These are phyloP conservation scores for Halichoeres trimaculatus DNA, from an alignment of 2,113 vertebrate species.

Conservation along the genomic window DNA sequence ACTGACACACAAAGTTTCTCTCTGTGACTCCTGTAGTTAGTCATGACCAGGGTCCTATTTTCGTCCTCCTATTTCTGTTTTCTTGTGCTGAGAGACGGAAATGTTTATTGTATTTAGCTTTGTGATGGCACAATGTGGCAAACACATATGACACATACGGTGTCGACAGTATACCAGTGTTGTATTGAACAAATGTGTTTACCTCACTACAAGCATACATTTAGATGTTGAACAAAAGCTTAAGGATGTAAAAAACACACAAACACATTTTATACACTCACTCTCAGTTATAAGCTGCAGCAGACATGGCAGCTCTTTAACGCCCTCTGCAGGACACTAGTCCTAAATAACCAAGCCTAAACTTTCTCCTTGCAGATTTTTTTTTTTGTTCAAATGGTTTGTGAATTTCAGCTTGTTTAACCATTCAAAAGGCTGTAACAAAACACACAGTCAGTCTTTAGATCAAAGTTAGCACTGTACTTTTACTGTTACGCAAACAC, in stretches of 20 bases:
- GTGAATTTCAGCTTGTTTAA: too few species aligned
- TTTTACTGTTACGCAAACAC: not conserved
- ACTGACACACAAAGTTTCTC: conserved; percentile 35
- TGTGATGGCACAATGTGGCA: not conserved
- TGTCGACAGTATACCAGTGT: not conserved
- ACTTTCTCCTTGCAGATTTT: not conserved
- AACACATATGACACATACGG: not conserved
- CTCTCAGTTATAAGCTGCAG: not conserved
- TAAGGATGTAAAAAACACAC: conserved; percentile 13
- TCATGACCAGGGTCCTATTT: not conserved
- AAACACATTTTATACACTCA: conserved; percentile 1
- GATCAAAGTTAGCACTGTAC: not conserved
- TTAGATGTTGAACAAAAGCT: not conserved
- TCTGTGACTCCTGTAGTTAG: conserved; percentile 11
- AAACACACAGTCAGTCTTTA: too few species aligned
- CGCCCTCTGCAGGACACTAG: conserved; percentile 65
- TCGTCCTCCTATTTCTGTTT: not conserved
- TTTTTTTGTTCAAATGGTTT: too few species aligned
- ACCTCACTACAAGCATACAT: not conserved
- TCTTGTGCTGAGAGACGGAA: not conserved
- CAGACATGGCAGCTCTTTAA: conserved; percentile 51
- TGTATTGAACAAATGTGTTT: not conserved
- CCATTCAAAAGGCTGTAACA: too few species aligned
- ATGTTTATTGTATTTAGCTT: not conserved
- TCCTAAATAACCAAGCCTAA: conserved; percentile 7